Conservation (phyloP, 2,888 invertebrate genomes). For the Andrena praecox region DNA sequence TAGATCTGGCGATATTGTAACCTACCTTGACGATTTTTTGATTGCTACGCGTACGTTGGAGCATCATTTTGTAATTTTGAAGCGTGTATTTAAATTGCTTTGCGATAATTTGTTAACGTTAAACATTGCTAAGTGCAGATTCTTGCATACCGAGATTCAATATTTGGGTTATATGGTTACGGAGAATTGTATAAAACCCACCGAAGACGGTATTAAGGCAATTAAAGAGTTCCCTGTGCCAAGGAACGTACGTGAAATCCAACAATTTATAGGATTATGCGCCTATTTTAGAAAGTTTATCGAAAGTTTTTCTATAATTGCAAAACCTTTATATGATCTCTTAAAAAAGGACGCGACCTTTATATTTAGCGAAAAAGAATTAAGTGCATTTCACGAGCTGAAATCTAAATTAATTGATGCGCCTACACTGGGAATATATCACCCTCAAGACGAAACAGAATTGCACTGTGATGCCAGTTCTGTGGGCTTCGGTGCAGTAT, state of each 20-base stretch:
- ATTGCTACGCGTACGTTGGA: constrained; percentile 4
- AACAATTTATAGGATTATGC: not conserved
- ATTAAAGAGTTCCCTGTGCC: not conserved
- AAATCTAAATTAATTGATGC: too few relatives aligned
- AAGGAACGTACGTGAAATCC: not conserved
- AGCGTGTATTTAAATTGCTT: not conserved
- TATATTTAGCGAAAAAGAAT: too few relatives aligned
- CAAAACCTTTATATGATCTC: too few relatives aligned
- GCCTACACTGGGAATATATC: too few relatives aligned
- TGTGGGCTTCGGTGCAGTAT: too few relatives aligned
- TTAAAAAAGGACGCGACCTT: too few relatives aligned
- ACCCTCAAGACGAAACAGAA: too few relatives aligned
- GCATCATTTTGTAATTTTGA: not conserved
- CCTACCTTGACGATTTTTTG: constrained; percentile 21
- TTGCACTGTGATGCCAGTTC: too few relatives aligned
- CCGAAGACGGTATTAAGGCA: not conserved
- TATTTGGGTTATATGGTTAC: constrained; percentile 13
- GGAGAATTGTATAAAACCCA: not conserved
- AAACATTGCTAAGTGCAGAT: not conserved
- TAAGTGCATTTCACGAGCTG: too few relatives aligned
- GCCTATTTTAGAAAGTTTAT: too few relatives aligned
- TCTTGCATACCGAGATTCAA: not conserved
- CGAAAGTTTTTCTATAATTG: too few relatives aligned
- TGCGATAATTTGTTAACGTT: not conserved
- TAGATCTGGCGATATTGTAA: constrained; percentile 5